Base-by-base conservation (phyloP, 2,797 vertebrate species). In the Chiroxiphia lanceolata region DNA sequence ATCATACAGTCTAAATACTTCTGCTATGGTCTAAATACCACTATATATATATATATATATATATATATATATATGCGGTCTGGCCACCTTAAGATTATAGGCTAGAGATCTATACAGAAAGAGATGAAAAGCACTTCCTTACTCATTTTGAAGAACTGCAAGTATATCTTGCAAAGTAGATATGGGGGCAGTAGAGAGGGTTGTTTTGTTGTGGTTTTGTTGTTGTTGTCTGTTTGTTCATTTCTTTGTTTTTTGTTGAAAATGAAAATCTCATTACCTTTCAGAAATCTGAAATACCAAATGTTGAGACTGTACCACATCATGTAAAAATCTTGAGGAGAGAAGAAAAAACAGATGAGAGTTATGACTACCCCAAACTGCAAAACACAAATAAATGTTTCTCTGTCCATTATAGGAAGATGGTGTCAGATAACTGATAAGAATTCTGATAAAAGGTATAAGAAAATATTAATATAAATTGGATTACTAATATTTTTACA, bases 101-200 rank as follows among this genome's bases (percentile, higher is more conserved):
- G 1, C 44, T 77, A 65, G 18, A 33, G 11, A 59, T 61, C 29
- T 74, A 44, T 21, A 53, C 2, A 45, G 7, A 57, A 27, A 57
- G 13, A 77, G 14, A 50, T 19, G 4, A 80, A 74, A 81, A 61
- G 4, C 3, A 34, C 1, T 31, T n/a, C 15, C n/a, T 88, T 57
- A 53, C 5, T 34, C 0, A 1, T 45, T 77, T 33, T 50, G 10
- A 59, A 65, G 33, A 63, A 13, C 2, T 63, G 7, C 18, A 53
- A 69, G 17, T 19, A 47, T 19, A 47, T 6, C 6, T 85, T 75
- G 11, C 7, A 47, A 83, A 67, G 2, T 9, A 38, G n/a, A n/a
- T 61, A n/a, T 53, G 2, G 17, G 3, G 5, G 2, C 11, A 42
- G 15, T 16, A 68, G 16, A 11, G 4, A 19, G 19, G 1, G 6